phyloP scores from a whole-genome alignment of 2,797 vertebrate genomes.

The Erethizon dorsatum region DNA sequence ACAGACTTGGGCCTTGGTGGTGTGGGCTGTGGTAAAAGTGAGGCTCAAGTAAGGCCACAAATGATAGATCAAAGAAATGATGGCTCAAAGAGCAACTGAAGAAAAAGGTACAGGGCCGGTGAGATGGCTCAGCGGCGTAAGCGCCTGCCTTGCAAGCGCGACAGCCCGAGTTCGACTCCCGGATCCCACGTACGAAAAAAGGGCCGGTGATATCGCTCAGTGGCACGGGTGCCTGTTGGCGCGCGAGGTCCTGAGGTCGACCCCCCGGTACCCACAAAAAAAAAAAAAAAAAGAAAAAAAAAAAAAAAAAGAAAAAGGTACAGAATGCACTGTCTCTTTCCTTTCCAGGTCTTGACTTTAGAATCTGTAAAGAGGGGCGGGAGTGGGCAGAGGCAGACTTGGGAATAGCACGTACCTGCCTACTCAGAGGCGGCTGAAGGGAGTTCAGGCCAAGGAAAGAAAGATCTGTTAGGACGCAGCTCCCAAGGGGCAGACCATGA shows the following conservation, averaged over 20 bases:
- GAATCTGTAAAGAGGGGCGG: background rate
- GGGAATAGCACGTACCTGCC: background rate
- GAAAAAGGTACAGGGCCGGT: background rate
- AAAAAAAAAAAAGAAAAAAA: background rate
- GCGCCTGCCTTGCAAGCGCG: no score
- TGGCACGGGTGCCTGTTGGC: no score
- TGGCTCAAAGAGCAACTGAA: background rate
- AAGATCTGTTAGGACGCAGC: background rate
- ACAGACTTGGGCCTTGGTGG: background rate
- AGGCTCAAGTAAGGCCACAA: constrained; percentile 19
- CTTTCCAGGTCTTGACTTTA: background rate
- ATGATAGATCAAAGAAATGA: background rate
- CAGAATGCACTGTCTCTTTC: background rate
- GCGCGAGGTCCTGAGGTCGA: no score
- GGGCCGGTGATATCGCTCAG: no score
- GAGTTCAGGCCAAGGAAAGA: background rate
- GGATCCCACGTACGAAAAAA: no score
- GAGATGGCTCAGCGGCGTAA: no score
- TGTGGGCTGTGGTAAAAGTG: background rate
- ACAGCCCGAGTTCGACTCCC: no score
- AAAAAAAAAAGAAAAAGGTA: background rate
- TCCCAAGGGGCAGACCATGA: background rate
- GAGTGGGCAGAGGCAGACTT: background rate
- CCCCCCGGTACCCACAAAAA: no score
- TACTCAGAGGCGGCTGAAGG: background rate